Conservation (phyloP, 1,140 invertebrate species). For the Drosophila mauritiana region DNA sequence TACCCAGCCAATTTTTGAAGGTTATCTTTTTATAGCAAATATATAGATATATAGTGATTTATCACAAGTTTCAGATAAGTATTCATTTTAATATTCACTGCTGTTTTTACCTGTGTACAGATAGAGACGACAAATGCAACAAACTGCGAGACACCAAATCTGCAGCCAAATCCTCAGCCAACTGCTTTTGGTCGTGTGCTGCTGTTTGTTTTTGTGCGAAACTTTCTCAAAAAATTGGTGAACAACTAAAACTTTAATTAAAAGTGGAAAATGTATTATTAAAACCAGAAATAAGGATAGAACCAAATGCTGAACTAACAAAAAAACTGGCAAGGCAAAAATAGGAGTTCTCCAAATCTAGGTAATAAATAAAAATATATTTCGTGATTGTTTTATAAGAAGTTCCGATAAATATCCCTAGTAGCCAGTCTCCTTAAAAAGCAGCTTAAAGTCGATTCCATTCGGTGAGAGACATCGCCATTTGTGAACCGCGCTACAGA, state of each 20-base stretch:
- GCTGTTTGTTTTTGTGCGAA: slow-evolving; percentile 38
- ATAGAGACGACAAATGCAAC: slow-evolving; percentile 26
- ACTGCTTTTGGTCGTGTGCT: slow-evolving; percentile 23
- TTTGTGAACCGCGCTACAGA: slow-evolving; percentile 38
- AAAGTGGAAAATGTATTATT: slow-evolving; percentile 78
- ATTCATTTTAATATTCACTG: too few relatives aligned
- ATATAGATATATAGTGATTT: too few relatives aligned
- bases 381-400: too few relatives aligned
- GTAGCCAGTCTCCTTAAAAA: too few relatives aligned
- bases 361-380: background rate
- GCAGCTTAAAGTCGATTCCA: background rate
- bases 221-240: slow-evolving; percentile 62
- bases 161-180: slow-evolving; percentile 23
- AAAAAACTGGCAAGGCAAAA: background rate
- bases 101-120: background rate
- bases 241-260: slow-evolving; percentile 80
- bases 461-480: slow-evolving; percentile 11
- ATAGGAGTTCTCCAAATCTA: slow-evolving; percentile 5
- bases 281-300: slow-evolving; percentile 58
- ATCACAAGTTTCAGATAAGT: too few relatives aligned
- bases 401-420: too few relatives aligned
- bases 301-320: slow-evolving; percentile 15
- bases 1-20: too few relatives aligned
- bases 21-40: too few relatives aligned
- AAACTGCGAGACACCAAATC: slow-evolving; percentile 29